Evolutionary conservation across 2,113 vertebrate genomes (phyloP), one percentile per base, ranked within the genome.

Genomic region (Furnarius figulus): DNA sequence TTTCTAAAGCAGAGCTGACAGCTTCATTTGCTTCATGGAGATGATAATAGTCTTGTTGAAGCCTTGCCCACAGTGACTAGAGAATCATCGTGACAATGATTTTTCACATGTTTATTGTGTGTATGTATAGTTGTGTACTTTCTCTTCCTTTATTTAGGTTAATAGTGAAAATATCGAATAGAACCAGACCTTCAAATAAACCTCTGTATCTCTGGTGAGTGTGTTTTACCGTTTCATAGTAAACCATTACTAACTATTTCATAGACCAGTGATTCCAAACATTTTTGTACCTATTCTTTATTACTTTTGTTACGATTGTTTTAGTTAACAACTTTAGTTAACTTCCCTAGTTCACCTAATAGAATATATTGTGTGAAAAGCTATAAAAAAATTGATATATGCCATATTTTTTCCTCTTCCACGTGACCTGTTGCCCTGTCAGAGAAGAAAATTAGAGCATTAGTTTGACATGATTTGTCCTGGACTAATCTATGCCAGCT

Each of bases 111-210:
- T 71, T 83, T 79, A 30, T 24, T 63, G 1, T 21, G 28, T 84
- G 12, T 22, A 30, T 65, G 46, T 12, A 7, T 50, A 37, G 5
- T 8, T 59, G 19, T 23, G 19, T 53, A 42, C 11, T 47, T 67
- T 59, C 7, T 85, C 4, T 70, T 93, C 23, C 15, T 70, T 73
- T 68, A 19, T 35, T 39, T 46, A 74, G 14, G 27, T 50, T 52
- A 49, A 35, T 35, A 31, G 55, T n/a, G 16, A 73, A 90, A 87
- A 59, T 39, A 68, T 5, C 31, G 24, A 68, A 27, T 14, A 73
- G 44, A 65, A 65, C 30, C 28, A 65, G 39, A 40, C 2, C 49
- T n/a, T 12, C 0, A 0, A n/a, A 37, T 50, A 40, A 31, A 14
- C 14, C 14, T 73, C n/a, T 63, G 2, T 59, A 15, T 52, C 19